A percentile compares a stretch with the other conserved stretches of the same genome.
phyloP scores from a whole-genome alignment of 2,888 invertebrate genomes.

The Dryadula phaetusa region DNA sequence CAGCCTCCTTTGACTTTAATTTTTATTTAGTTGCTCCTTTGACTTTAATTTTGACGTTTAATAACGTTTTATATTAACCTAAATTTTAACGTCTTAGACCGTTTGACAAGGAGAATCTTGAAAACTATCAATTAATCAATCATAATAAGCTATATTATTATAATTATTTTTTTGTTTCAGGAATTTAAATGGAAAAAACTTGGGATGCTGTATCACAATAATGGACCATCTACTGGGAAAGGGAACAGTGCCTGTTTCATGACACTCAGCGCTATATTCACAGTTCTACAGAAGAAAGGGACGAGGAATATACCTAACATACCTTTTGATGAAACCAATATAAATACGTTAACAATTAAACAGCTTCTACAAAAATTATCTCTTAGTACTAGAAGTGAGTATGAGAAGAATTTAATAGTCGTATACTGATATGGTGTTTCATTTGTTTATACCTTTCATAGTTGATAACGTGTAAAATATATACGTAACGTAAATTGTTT shows the following conservation, averaged over 20 bases:
- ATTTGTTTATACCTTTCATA: slow-evolving; percentile 35
- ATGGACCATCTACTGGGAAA: slow-evolving; percentile 82
- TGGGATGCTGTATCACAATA: slow-evolving; percentile 90
- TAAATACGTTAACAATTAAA: slow-evolving; percentile 81
- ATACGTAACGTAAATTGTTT: background rate
- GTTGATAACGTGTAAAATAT: background rate
- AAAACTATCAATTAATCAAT: too few relatives aligned
- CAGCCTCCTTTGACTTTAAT: too few relatives aligned
- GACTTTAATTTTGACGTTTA: too few relatives aligned
- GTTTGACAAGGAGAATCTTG: too few relatives aligned
- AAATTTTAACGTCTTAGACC: too few relatives aligned
- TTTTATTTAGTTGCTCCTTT: too few relatives aligned
- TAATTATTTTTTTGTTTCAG: slow-evolving; percentile 64
- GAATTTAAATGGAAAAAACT: slow-evolving; percentile 90
- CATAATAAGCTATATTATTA: background rate
- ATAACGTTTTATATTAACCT: too few relatives aligned
- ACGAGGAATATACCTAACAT: slow-evolving; percentile 82
- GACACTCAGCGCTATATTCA: slow-evolving; percentile 88
- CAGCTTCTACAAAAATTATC: slow-evolving; percentile 86
- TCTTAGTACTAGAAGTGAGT: slow-evolving; percentile 88
- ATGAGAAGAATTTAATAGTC: slow-evolving; percentile 42
- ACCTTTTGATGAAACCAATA: slow-evolving; percentile 86
- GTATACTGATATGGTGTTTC: slow-evolving; percentile 42
- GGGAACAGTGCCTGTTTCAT: slow-evolving; percentile 92
- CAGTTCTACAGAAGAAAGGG: slow-evolving; percentile 70